phyloP scores from a whole-genome alignment of 2,888 invertebrate species.

The Baccha elongata region DNA sequence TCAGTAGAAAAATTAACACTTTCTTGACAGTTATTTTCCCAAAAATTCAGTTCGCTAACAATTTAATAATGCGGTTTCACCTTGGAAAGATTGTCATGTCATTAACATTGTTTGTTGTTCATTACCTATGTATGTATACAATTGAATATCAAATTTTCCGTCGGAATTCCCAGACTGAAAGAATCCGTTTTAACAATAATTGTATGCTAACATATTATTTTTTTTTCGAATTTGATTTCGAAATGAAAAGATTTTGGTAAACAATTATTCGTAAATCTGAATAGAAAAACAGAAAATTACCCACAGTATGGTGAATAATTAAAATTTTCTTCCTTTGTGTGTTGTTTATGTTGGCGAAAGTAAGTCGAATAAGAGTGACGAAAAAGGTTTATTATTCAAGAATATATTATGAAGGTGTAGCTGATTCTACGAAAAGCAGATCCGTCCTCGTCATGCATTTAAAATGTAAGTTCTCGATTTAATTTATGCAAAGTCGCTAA shows the following conservation, averaged over 20 bases:
- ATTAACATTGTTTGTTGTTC: not conserved
- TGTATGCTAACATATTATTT: too few relatives aligned
- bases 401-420: not conserved
- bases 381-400: conserved; percentile 11
- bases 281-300: conserved; percentile 7
- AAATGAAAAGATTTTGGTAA: not conserved
- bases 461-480: conserved; percentile 68
- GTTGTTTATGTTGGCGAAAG: not conserved
- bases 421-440: not conserved
- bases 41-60: not conserved
- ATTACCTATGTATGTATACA: too few relatives aligned
- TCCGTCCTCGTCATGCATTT: conserved; percentile 66
- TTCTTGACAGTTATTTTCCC: not conserved
- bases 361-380: conserved; percentile 10
- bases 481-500: conserved; percentile 73
- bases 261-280: conserved; percentile 6
- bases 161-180: not conserved
- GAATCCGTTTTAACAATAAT: too few relatives aligned
- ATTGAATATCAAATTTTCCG: not conserved
- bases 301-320: not conserved
- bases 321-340: not conserved
- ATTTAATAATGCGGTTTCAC: too few relatives aligned
- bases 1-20: not conserved
- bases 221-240: not conserved
- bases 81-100: too few relatives aligned